Conservation (phyloP, 2,797 vertebrate species). For the Bovichtus variegatus region DNA sequence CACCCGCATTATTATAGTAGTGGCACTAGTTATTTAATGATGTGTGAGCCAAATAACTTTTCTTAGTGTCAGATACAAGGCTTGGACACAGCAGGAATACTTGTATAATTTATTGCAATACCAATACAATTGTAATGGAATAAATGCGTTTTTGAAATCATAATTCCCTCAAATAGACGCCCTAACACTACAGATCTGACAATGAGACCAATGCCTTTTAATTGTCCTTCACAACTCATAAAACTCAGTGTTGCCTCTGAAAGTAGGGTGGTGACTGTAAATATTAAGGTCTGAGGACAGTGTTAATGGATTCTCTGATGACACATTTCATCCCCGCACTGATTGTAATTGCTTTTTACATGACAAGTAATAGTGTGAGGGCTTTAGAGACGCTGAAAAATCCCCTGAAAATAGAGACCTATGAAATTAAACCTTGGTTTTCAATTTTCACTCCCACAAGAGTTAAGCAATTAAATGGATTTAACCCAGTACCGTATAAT, state of each 20-base stretch:
- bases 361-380: slow-evolving; percentile 83
- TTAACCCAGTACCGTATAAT: slow-evolving; percentile 75
- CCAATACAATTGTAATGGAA: slow-evolving; percentile 8
- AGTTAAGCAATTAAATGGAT: slow-evolving; percentile 82
- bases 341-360: slow-evolving; percentile 87
- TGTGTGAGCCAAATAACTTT: slow-evolving; percentile 7
- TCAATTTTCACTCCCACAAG: slow-evolving; percentile 87
- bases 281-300: slow-evolving; percentile 81
- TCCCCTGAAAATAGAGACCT: slow-evolving; percentile 86
- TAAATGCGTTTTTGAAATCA: slow-evolving; percentile 29
- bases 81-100: slow-evolving; percentile 17
- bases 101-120: slow-evolving; percentile 29
- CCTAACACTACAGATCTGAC: slow-evolving; percentile 33
- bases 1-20: neutral
- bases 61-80: slow-evolving; percentile 10
- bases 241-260: slow-evolving; percentile 57
- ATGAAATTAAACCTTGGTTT: slow-evolving; percentile 88
- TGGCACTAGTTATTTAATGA: slow-evolving; percentile 1
- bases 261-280: slow-evolving; percentile 81
- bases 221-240: slow-evolving; percentile 75
- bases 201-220: slow-evolving; percentile 60
- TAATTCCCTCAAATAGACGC: slow-evolving; percentile 41
- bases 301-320: slow-evolving; percentile 79
- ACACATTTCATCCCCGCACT: slow-evolving; percentile 79
- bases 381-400: slow-evolving; percentile 78